Evolutionary conservation across 2,797 vertebrate genomes (phyloP).

Genomic region (Aldrovandia affinis): DNA sequence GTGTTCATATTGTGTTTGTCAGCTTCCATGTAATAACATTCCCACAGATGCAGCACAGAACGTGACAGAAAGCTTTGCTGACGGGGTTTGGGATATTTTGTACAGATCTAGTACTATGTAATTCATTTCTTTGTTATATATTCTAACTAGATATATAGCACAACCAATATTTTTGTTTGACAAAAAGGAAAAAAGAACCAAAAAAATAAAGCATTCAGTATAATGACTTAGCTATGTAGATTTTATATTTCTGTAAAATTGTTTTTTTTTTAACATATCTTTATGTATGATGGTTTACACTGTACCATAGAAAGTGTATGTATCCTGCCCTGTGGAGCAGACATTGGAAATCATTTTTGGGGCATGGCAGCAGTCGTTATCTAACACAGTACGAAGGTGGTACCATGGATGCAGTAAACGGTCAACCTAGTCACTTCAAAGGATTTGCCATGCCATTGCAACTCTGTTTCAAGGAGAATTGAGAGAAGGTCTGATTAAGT

Average conservation of each 20-base stretch:
- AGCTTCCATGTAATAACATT: conserved; percentile 53
- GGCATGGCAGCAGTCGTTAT: conserved; percentile 73
- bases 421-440: background rate
- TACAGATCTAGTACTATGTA: conserved; percentile 79
- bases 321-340: conserved; percentile 86
- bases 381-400: conserved; percentile 52
- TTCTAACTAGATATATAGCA: conserved; percentile 71
- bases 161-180: conserved; percentile 70
- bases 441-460: background rate
- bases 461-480: background rate
- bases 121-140: conserved; percentile 71
- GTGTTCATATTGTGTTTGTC: conserved; percentile 36
- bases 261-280: conserved; percentile 70
- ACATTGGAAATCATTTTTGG: conserved; percentile 75
- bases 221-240: conserved; percentile 39
- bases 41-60: conserved; percentile 56
- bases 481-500: background rate
- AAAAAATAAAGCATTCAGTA: conserved; percentile 14
- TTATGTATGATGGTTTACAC: conserved; percentile 78
- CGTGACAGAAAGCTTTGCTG: conserved; percentile 56
- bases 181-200: conserved; percentile 32
- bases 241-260: conserved; percentile 74
- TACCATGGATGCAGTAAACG: conserved; percentile 55
- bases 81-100: conserved; percentile 74
- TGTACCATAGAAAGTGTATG: conserved; percentile 80